Evolutionary conservation across 2,113 vertebrate genomes (phyloP).

Genomic region (sheep (Ovis aries)): ARS-UI_Ramb_v3.0 NC_056059.1:26580501-26581000

Average conservation of each 20-base stretch:
- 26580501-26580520: background rate
- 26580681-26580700: background rate
- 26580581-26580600: conserved; percentile 12
- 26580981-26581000: background rate
- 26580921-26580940: background rate
- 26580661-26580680: background rate
- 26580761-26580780: background rate
- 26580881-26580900: background rate
- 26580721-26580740: background rate
- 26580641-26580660: background rate
- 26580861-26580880: background rate
- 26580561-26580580: background rate
- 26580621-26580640: background rate
- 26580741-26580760: background rate
- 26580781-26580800: background rate
- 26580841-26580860: background rate
- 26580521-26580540: conserved; percentile 5
- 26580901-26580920: background rate
- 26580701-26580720: background rate
- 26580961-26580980: background rate
- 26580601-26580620: background rate
- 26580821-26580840: background rate
- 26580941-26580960: background rate
- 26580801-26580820: background rate
- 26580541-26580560: conserved; percentile 27